Evolutionary conservation across 2,113 vertebrate species (phyloP), one percentile per base, ranked within the genome.

Genomic region (Monarcha castaneiventris): DNA sequence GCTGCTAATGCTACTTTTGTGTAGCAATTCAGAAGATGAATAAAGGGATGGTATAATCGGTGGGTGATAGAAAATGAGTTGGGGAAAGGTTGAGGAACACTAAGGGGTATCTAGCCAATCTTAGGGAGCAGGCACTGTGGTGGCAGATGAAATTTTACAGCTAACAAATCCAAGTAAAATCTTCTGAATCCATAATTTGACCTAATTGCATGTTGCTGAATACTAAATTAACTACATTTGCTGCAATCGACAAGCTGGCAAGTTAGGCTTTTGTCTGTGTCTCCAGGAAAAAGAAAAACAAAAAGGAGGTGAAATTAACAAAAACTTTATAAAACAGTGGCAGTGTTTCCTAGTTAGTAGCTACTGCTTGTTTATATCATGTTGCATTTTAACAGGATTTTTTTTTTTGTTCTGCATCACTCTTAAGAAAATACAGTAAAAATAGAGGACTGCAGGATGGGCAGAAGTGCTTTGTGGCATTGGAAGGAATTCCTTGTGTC

Each of bases 191-290:
- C 23, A 9, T 94, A 64, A 94, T 91, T 89, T 91, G 69, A 81
- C 86, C 83, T 84, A 96, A 73, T 88, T 94, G 43, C 49, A 44
- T 59, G 52, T 81, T 92, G 25, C 52, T 84, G 80, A 84, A 83
- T 90, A 74, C 79, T 86, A 79, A 89, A 74, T 86, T 88, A 72
- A 49, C 32, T 75, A 27, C 7, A 26, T 59, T 84, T 86, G 16
- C 69, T 87, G 52, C 74, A 84, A 23, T 21, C 1, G 12, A 59
- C 87, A 85, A 75, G 15, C 51, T 74, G 69, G 12, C 48, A 74
- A 74, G 23, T 78, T 78, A 74, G n/a, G 33, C 32, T 94, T 86
- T 61, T 94, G 5, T 68, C 20, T 87, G n/a, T 6, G 20, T 83
- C 52, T 78, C n/a, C 39, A 48, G 19, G 1, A 14, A 37, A 33